Evolutionary conservation across 2,797 vertebrate genomes (phyloP).

Genomic region (Dicrostonyx torquatus): DNA sequence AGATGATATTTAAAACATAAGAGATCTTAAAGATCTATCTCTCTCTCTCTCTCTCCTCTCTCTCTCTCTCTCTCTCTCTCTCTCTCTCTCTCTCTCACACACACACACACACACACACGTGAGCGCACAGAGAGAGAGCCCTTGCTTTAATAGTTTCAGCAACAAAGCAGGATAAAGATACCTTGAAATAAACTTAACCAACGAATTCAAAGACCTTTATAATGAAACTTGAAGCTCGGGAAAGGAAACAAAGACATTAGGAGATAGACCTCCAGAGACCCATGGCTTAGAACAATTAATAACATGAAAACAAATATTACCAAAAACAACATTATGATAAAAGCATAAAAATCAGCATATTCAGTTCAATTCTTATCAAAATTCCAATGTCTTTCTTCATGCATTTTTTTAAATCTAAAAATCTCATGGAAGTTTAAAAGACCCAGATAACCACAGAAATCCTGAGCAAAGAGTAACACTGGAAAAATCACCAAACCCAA

Average conservation of each 20-base stretch:
- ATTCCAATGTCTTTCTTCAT: neutral
- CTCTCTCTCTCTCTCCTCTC: too few relatives aligned
- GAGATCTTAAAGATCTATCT: neutral
- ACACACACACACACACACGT: neutral
- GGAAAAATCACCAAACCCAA: neutral
- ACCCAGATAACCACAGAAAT: neutral
- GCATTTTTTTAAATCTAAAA: neutral
- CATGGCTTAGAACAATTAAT: neutral
- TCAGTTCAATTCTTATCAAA: neutral
- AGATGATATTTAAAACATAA: neutral
- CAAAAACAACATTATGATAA: neutral
- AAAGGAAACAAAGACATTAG: neutral
- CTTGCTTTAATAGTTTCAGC: neutral
- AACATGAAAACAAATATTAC: neutral
- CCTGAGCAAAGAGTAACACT: neutral
- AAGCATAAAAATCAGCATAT: neutral
- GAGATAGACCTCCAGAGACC: neutral
- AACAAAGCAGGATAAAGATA: neutral
- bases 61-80: too few relatives aligned
- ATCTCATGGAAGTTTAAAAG: neutral
- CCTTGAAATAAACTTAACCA: neutral
- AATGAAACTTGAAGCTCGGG: neutral
- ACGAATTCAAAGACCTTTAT: neutral
- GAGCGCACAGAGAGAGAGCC: neutral
- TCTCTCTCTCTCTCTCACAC: too few relatives aligned